Conservation (phyloP, 1,140 invertebrate species). For the Chironomus tepperi region DNA sequence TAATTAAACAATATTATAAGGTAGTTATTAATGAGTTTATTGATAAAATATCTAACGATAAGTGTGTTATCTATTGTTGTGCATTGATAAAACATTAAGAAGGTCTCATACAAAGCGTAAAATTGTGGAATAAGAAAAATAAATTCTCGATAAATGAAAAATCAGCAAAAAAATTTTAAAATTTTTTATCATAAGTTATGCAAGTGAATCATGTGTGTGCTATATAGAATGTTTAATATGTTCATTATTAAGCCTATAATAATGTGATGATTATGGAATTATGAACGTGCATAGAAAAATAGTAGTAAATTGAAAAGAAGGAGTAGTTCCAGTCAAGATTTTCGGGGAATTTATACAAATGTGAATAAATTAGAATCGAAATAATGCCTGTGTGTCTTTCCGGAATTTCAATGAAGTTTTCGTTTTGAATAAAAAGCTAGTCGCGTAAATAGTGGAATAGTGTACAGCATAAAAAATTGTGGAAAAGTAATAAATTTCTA, state of each 20-base stretch:
- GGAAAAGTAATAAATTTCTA: background rate
- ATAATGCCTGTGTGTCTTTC: background rate
- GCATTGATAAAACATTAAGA: too few relatives aligned
- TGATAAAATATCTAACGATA: too few relatives aligned
- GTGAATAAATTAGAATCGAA: conserved; percentile 9
- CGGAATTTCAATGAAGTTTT: background rate
- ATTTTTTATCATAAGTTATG: background rate
- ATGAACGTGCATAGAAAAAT: background rate
- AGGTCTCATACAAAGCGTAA: too few relatives aligned
- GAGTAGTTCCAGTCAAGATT: background rate
- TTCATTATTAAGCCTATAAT: background rate
- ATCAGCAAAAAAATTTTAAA: background rate
- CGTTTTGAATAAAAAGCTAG: background rate
- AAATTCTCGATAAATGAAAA: background rate
- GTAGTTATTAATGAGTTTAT: too few relatives aligned
- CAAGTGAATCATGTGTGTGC: conserved; percentile 6
- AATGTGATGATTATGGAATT: background rate
- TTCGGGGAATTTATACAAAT: background rate
- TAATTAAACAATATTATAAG: too few relatives aligned
- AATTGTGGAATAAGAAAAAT: background rate
- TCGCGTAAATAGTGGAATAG: too few relatives aligned
- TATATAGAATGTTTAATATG: background rate
- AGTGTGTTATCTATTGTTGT: too few relatives aligned
- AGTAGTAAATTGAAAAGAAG: background rate
- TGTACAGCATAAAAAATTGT: too few relatives aligned